Conservation (phyloP, 1,140 invertebrate genomes). For the Eumaeus atala region DNA sequence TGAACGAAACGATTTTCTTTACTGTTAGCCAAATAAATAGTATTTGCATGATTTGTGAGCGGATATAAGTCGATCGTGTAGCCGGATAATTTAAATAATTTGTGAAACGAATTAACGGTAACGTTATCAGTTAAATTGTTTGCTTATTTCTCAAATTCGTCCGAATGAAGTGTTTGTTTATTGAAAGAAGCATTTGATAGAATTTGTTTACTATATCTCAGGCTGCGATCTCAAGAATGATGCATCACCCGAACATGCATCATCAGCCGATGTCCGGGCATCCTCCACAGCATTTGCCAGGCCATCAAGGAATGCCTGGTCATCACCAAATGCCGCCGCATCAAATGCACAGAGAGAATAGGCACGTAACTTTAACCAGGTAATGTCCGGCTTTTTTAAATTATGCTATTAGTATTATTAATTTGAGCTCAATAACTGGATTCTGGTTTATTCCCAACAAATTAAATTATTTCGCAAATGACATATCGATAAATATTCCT, state of each 20-base stretch:
- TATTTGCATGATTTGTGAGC: conserved; percentile 48
- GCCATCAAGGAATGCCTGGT: conserved; percentile 58
- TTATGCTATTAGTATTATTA: conserved; percentile 8
- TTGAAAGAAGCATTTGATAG: conserved; percentile 37
- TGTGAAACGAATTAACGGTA: conserved; percentile 48
- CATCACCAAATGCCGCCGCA: conserved; percentile 67
- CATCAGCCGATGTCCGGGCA: conserved; percentile 69
- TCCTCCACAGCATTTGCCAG: conserved; percentile 59
- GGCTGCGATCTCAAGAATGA: conserved; percentile 57
- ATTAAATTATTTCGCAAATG: too few species aligned
- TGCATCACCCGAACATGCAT: conserved; percentile 73
- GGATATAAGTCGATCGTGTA: conserved; percentile 51
- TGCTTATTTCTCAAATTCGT: not conserved
- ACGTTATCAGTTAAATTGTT: conserved; percentile 23
- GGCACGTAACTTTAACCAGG: conserved; percentile 70
- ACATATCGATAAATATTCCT: too few species aligned
- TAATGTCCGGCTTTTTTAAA: conserved; percentile 58
- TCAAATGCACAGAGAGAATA: conserved; percentile 67
- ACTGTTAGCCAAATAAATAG: conserved; percentile 68
- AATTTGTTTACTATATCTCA: conserved; percentile 45
- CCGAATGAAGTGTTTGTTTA: conserved; percentile 20
- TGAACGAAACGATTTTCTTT: conserved; percentile 73
- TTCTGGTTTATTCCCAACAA: too few species aligned
- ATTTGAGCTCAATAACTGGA: too few species aligned
- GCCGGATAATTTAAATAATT: conserved; percentile 38